Conservation (phyloP, 2,797 vertebrate species). For the Crypturellus tataupa region DNA sequence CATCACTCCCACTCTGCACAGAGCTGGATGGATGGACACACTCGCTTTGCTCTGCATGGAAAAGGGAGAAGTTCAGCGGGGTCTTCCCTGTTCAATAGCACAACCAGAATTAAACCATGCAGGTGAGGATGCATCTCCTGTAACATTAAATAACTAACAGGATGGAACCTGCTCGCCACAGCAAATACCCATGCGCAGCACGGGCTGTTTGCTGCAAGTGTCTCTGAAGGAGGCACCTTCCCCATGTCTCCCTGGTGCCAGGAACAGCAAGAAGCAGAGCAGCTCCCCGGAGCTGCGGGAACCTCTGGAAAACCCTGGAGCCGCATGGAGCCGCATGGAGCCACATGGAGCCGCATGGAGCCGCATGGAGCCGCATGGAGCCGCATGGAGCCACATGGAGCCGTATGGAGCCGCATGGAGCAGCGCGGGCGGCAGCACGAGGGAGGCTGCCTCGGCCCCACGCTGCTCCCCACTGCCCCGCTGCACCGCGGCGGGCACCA, state of each 20-base stretch:
- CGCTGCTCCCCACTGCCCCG: background rate
- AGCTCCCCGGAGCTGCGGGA: accelerated
- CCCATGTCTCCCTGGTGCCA: background rate
- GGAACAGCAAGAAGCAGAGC: accelerated
- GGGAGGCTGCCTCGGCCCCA: background rate
- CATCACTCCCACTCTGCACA: background rate
- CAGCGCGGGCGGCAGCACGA: accelerated
- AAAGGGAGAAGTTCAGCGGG: background rate
- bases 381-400: background rate
- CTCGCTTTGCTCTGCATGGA: conserved; percentile 12
- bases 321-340: accelerated
- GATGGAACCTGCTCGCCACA: conserved; percentile 7
- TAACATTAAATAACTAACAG: conserved; percentile 74
- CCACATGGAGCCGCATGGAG: background rate
- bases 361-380: background rate
- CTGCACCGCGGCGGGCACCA: conserved; percentile 14
- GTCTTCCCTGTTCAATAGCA: conserved; percentile 10
- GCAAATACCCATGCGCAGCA: conserved; percentile 53
- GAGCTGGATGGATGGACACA: accelerated
- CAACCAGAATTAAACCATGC: conserved; percentile 61
- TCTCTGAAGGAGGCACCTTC: background rate
- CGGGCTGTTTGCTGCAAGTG: conserved; percentile 47
- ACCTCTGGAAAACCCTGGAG: background rate
- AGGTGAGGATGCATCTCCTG: conserved; percentile 61
- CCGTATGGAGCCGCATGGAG: accelerated